Evolutionary conservation across 2,113 vertebrate genomes (phyloP).

Genomic region (Mesoclemmys tuberculata): DNA sequence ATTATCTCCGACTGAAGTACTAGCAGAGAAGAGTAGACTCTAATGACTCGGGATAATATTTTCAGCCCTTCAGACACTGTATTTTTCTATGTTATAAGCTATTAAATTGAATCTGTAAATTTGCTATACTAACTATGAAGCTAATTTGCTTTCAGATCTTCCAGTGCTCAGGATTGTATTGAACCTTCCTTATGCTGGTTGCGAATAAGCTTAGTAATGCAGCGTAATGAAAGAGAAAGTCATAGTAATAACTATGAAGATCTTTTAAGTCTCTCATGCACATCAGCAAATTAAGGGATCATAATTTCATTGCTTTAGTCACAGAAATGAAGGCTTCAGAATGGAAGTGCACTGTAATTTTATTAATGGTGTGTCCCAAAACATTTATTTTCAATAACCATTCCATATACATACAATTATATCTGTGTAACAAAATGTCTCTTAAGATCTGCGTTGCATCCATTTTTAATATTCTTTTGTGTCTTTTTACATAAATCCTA

Average conservation of each 20-base stretch:
- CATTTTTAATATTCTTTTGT: background rate
- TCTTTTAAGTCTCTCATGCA: background rate
- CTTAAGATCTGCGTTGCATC: background rate
- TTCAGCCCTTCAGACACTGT: background rate
- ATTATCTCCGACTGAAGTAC: background rate
- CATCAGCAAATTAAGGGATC: background rate
- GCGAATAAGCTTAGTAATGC: background rate
- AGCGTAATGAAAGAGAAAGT: background rate
- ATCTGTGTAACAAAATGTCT: background rate
- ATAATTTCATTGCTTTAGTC: conserved; percentile 31
- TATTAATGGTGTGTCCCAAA: background rate
- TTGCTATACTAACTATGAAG: background rate
- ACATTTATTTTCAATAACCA: conserved; percentile 5
- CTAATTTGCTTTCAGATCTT: background rate
- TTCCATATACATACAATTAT: background rate
- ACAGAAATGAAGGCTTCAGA: background rate
- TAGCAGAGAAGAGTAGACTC: background rate
- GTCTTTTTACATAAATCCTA: background rate
- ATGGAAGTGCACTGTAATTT: background rate
- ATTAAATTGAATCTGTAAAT: background rate
- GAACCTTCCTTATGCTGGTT: background rate
- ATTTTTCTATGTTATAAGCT: background rate
- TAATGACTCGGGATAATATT: background rate
- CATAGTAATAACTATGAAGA: background rate
- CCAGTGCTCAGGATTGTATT: background rate